Percentiles rank a stretch among this genome's conserved stretches.
Evolutionary conservation across 2,888 invertebrate species (phyloP).

Genomic region (Pocota personata): DNA sequence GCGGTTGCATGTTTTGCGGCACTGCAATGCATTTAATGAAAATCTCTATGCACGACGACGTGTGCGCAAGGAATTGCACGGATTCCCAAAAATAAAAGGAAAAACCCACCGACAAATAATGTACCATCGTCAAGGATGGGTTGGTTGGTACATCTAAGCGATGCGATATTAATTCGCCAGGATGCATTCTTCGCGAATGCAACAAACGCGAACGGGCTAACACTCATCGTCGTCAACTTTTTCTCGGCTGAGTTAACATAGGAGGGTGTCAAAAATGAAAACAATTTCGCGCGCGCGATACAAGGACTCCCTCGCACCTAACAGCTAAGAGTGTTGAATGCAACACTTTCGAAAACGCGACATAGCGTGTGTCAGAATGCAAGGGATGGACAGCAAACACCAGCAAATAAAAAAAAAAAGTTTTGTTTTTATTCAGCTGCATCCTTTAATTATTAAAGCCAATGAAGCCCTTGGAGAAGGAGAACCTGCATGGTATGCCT

Average conservation of each 20-base stretch:
- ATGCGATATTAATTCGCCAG: slow-evolving; percentile 69
- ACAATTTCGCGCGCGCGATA: slow-evolving; percentile 26
- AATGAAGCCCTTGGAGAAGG: slow-evolving; percentile 25
- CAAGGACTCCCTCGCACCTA: slow-evolving; percentile 25
- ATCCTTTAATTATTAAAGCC: slow-evolving; percentile 62
- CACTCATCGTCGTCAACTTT: slow-evolving; percentile 64
- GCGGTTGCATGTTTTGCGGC: slow-evolving; percentile 70
- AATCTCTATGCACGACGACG: slow-evolving; percentile 55
- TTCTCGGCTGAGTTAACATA: slow-evolving; percentile 69
- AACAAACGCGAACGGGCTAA: slow-evolving; percentile 41
- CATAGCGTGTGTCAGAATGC: slow-evolving; percentile 51
- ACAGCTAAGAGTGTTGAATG: slow-evolving; percentile 60
- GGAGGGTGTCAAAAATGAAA: slow-evolving; percentile 65
- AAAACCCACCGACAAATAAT: slow-evolving; percentile 43
- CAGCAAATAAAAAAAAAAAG: background rate
- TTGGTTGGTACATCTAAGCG: slow-evolving; percentile 56
- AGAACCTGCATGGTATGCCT: background rate
- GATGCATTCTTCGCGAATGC: slow-evolving; percentile 68
- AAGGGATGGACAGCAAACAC: slow-evolving; percentile 42
- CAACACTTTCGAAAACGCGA: slow-evolving; percentile 72
- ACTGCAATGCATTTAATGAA: slow-evolving; percentile 73
- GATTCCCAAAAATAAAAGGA: slow-evolving; percentile 67
- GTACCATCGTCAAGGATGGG: slow-evolving; percentile 25
- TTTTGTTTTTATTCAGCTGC: slow-evolving; percentile 12
- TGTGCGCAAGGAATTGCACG: slow-evolving; percentile 68